Conservation (phyloP, 1,140 invertebrate species). For the Panonychus citri region DNA sequence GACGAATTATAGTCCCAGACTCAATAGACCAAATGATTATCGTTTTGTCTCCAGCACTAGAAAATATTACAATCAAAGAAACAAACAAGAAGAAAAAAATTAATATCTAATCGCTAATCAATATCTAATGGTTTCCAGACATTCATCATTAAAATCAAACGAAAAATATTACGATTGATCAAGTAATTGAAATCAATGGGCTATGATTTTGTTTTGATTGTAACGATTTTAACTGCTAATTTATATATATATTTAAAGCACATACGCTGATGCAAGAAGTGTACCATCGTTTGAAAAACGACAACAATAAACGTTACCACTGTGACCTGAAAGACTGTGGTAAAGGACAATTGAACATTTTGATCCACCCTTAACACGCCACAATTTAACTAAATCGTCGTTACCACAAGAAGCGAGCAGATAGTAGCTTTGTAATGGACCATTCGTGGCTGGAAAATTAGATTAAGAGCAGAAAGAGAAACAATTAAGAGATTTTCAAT, state of each 20-base stretch:
- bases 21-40: constrained; percentile 38
- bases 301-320: constrained; percentile 31
- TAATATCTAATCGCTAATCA: too few species aligned
- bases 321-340: constrained; percentile 15
- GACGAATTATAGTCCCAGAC: constrained; percentile 16
- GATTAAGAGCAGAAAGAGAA: neutral
- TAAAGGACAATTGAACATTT: constrained; percentile 14
- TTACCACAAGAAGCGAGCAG: constrained; percentile 41
- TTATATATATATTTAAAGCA: too few species aligned
- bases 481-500: neutral
- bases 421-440: constrained; percentile 22
- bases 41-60: constrained; percentile 39
- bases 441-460: constrained; percentile 10
- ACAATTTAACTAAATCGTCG: constrained; percentile 45
- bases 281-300: constrained; percentile 33
- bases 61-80: constrained; percentile 8
- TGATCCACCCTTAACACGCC: constrained; percentile 32
- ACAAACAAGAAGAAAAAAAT: too few species aligned
- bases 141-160: too few species aligned
- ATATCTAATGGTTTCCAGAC: too few species aligned
- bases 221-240: too few species aligned
- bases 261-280: constrained; percentile 33
- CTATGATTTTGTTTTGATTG: neutral
- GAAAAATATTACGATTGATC: too few species aligned
- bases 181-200: too few species aligned